Percentiles rank a stretch among this genome's conserved stretches.
Conservation (phyloP, 2,113 vertebrate species). For the Dipodomys spectabilis region DNA sequence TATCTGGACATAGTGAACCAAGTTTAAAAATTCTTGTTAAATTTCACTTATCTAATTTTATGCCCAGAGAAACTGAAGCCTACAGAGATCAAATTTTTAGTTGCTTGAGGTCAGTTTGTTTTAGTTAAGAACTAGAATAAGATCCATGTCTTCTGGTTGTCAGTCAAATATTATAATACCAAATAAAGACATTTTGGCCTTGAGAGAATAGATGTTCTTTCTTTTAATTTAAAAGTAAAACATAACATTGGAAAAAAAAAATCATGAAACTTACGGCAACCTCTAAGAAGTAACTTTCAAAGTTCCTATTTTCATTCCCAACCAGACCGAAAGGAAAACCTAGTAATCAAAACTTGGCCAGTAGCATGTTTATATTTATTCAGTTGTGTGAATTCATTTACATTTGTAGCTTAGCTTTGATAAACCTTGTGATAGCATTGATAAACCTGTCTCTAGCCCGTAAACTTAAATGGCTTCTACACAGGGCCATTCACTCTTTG, state of each 20-base stretch:
- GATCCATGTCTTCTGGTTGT: background rate
- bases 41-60: constrained; percentile 44
- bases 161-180: background rate
- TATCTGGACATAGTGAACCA: background rate
- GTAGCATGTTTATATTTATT: constrained; percentile 24
- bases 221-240: constrained; percentile 22
- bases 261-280: background rate
- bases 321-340: constrained; percentile 42
- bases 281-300: constrained; percentile 16
- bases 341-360: constrained; percentile 13
- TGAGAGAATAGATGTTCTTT: background rate
- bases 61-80: background rate
- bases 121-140: background rate
- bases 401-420: constrained; percentile 46
- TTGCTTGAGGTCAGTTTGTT: background rate
- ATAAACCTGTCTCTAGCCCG: background rate
- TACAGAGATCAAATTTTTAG: background rate
- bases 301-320: constrained; percentile 29
- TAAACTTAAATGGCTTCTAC: constrained; percentile 12
- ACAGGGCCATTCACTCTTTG: background rate
- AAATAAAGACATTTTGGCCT: constrained; percentile 25
- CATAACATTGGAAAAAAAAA: background rate
- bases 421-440: constrained; percentile 54
- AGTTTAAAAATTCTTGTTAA: constrained; percentile 18
- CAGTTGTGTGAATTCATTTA: constrained; percentile 60